A percentile compares a stretch with the other conserved stretches of the same genome.
phyloP scores from a whole-genome alignment of 2,888 invertebrate species.

The Aporophyla nigra region DNA sequence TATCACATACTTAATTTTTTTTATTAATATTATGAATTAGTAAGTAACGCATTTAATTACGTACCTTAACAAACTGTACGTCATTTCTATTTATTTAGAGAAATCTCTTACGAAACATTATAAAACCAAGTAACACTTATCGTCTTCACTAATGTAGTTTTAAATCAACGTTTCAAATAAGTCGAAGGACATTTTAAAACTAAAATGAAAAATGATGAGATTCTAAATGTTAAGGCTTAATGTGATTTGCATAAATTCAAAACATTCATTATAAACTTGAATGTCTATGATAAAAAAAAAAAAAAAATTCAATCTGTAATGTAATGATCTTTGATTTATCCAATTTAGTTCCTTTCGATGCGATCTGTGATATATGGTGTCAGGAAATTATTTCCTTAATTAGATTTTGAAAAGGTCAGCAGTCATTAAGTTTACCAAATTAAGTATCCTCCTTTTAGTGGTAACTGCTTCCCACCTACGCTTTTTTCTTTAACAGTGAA shows the following conservation, averaged over 20 bases:
- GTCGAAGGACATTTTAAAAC: conserved; percentile 52
- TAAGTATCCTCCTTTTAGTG: conserved; percentile 31
- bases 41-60: too few species aligned
- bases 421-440: conserved; percentile 40
- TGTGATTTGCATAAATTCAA: conserved; percentile 59
- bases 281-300: conserved; percentile 32
- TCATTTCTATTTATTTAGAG: neutral
- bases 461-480: conserved; percentile 34
- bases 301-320: conserved; percentile 21
- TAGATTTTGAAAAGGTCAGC: conserved; percentile 50
- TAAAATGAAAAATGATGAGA: conserved; percentile 49
- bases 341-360: conserved; percentile 33
- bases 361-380: conserved; percentile 42
- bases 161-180: conserved; percentile 18
- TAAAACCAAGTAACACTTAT: neutral
- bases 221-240: conserved; percentile 59
- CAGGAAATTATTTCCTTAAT: conserved; percentile 42
- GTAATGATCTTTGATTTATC: conserved; percentile 15
- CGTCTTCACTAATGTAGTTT: neutral
- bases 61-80: neutral
- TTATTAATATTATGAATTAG: neutral
- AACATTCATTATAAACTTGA: conserved; percentile 21
- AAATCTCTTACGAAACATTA: neutral
- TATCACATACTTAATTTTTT: neutral
- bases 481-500: conserved; percentile 6